Percentiles rank a stretch among this genome's conserved stretches.
Conservation (phyloP, 2,888 invertebrate species). For the Drosophila fulvimacula region DNA sequence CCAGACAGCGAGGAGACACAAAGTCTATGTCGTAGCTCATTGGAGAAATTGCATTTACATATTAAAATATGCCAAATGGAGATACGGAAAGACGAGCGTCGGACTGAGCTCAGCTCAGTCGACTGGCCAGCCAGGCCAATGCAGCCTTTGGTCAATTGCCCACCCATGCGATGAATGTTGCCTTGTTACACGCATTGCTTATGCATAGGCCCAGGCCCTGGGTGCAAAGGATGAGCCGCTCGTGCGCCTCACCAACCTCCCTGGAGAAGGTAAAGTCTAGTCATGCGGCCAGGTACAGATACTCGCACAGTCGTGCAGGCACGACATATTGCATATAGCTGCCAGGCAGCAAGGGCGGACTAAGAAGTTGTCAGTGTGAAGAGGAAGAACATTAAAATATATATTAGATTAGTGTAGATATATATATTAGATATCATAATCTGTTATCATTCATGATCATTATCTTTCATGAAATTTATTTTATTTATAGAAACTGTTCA, state of each 20-base stretch:
- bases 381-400: not conserved
- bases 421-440: not conserved
- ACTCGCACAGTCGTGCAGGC: slow-evolving; percentile 27
- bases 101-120: slow-evolving; percentile 11
- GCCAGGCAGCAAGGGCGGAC: slow-evolving; percentile 16
- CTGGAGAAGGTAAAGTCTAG: slow-evolving; percentile 66
- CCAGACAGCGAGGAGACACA: slow-evolving; percentile 45
- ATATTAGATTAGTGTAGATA: not conserved
- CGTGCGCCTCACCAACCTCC: slow-evolving; percentile 35
- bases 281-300: slow-evolving; percentile 56
- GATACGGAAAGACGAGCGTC: slow-evolving; percentile 23
- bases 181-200: slow-evolving; percentile 63
- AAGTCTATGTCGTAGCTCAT: slow-evolving; percentile 60
- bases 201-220: slow-evolving; percentile 64
- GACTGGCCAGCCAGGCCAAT: slow-evolving; percentile 20
- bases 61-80: slow-evolving; percentile 76
- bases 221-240: slow-evolving; percentile 21
- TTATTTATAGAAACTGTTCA: not conserved
- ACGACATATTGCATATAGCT: slow-evolving; percentile 40
- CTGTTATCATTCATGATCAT: too few species aligned
- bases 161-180: slow-evolving; percentile 61
- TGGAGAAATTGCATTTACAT: slow-evolving; percentile 80
- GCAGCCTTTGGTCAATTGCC: slow-evolving; percentile 70
- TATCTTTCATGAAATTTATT: too few species aligned
- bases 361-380: slow-evolving; percentile 19